A percentile compares a stretch with the other conserved stretches of the same genome.
Conservation (phyloP, 2,888 invertebrate genomes). For the Clostera curtula region DNA sequence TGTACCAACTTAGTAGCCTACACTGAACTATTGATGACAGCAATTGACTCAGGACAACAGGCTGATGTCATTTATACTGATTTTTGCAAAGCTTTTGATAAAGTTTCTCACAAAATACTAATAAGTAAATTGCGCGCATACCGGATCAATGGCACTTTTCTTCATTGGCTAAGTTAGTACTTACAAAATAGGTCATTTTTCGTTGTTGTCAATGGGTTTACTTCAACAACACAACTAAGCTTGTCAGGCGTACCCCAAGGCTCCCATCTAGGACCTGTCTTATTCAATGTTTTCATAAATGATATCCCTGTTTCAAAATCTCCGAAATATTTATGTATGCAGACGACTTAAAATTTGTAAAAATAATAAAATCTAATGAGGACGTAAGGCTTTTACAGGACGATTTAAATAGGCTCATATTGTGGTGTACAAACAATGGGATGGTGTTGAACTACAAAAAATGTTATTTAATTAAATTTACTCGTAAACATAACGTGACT, state of each 20-base stretch:
- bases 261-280: constrained; percentile 3
- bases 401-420: constrained; percentile 2
- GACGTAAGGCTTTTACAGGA: not conserved
- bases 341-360: constrained; percentile 3
- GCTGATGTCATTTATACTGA: too few species aligned
- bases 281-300: constrained; percentile 3
- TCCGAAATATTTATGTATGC: constrained; percentile 1
- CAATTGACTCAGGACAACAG: not conserved
- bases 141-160: constrained; percentile 2
- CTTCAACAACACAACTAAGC: not conserved
- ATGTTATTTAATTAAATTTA: constrained; percentile 4
- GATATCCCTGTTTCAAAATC: constrained; percentile 1
- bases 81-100: constrained; percentile 4
- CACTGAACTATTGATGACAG: not conserved
- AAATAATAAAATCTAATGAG: not conserved
- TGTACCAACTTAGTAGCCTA: constrained; percentile 1
- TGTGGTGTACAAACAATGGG: constrained; percentile 2
- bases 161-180: constrained; percentile 3
- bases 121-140: constrained; percentile 1
- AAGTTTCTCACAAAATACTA: constrained; percentile 4
- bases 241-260: constrained; percentile 4
- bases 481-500: not conserved
- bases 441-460: constrained; percentile 2
- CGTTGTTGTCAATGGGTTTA: constrained; percentile 4
- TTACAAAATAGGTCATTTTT: constrained; percentile 1